These are phyloP conservation scores for Otocyon megalotis DNA, from an alignment of 2,113 vertebrate genomes.

Conservation along the genomic window DNA sequence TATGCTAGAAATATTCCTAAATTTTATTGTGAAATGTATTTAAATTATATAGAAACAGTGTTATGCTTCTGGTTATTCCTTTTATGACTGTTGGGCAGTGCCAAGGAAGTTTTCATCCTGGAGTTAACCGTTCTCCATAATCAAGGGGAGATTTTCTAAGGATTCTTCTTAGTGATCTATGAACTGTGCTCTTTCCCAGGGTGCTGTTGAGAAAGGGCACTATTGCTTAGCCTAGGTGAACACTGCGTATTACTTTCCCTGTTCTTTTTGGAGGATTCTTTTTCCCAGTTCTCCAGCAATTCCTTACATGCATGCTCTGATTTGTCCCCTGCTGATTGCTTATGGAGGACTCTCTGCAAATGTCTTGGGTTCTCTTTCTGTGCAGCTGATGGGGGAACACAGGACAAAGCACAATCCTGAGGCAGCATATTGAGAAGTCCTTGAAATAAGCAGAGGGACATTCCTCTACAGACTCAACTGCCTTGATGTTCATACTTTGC, in stretches of 20 bases:
- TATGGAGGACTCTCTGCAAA: neutral
- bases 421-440: too few species aligned
- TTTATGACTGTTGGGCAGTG: neutral
- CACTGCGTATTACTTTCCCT: neutral
- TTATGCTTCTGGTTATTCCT: neutral
- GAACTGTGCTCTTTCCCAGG: neutral
- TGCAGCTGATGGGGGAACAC: too few species aligned
- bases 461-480: too few species aligned
- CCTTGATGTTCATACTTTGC: too few species aligned
- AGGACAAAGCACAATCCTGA: too few species aligned
- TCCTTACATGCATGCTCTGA: neutral
- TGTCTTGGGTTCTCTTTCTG: neutral
- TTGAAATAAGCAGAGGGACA: too few species aligned
- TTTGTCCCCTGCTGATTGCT: neutral
- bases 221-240: neutral
- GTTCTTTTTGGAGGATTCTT: neutral
- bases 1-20: neutral
- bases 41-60: neutral
- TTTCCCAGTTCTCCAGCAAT: neutral
- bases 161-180: neutral
- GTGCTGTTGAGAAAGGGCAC: neutral
- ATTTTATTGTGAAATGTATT: neutral
- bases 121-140: neutral
- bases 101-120: neutral
- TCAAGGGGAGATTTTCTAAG: neutral